A percentile compares a stretch with the other conserved stretches of the same genome.
Conservation (phyloP, 2,888 invertebrate genomes). For the Aporophyla nigra region DNA sequence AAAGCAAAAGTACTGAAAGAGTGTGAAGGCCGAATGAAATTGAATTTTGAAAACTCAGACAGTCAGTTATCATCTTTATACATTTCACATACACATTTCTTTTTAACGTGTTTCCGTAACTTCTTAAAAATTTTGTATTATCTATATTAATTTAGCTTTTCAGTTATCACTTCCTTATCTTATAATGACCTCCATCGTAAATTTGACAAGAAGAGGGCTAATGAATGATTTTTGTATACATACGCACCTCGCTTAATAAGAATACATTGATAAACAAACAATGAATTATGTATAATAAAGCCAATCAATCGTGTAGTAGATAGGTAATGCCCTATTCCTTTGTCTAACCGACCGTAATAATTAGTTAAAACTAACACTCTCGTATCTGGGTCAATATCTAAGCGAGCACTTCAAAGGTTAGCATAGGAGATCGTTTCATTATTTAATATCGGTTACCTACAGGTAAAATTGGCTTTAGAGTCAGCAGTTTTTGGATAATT, state of each 20-base stretch:
- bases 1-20: too few species aligned
- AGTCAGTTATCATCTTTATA: too few species aligned
- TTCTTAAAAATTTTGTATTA: too few species aligned
- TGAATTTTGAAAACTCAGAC: too few species aligned
- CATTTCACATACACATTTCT: too few species aligned
- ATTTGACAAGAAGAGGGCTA: background rate
- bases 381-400: slow-evolving; percentile 32
- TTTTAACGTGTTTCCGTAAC: too few species aligned
- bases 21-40: too few species aligned
- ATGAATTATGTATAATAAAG: slow-evolving; percentile 19
- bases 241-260: background rate
- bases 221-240: background rate
- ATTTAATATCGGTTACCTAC: slow-evolving; percentile 9
- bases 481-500: background rate
- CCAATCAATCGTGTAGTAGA: slow-evolving; percentile 1
- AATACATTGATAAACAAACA: background rate
- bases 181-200: background rate
- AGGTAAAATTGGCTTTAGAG: background rate
- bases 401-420: slow-evolving; percentile 9
- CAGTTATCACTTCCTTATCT: background rate
- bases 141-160: background rate
- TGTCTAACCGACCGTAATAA: slow-evolving; percentile 30
- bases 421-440: slow-evolving; percentile 4
- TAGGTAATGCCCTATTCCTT: slow-evolving; percentile 20
- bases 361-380: slow-evolving; percentile 35